Base-by-base conservation (phyloP, 2,113 vertebrate genomes). In the Coracopsis vasa region DNA sequence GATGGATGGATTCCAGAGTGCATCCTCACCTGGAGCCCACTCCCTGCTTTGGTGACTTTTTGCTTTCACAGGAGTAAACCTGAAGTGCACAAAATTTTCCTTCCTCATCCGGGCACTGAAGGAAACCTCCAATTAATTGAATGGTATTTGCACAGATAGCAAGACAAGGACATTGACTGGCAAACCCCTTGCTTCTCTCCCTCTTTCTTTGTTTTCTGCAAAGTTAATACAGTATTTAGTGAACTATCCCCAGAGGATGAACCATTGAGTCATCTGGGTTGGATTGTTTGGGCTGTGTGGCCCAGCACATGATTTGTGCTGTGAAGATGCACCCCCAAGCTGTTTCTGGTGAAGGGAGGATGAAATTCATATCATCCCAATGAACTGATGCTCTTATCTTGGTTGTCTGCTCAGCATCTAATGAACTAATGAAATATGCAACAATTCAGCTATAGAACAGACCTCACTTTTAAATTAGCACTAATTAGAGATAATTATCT, bases 401-500 rank as follows among this genome's bases (percentile, higher is more conserved):
- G 53, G 3, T 50, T 96, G 86, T 93, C 96, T 95, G 96, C 73
- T 91, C 94, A 69, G 88, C 86, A 96, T 97, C 95, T 95, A 94
- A 95, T 96, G 95, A 95, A 97, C 93, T 92, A 92, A 96, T 97
- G 93, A 97, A 97, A 97, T 96, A 96, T 96, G 96, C 96, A 97
- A 93, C 93, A 89, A 96, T 92, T 86, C 97, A 88, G 93, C 93
- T 93, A 80, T 62, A 95, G 95, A 97, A 92, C 80, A 96, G 93
- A 62, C 88, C 65, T 92, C 79, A 75, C 88, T 90, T 96, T 95
- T 94, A 97, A 97, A 97, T 97, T 96, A 97, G 96, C 88, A 96
- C 96, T 97, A 97, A 97, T 97, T 97, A 96, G 96, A 96, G 94
- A 97, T 97, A 97, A 97, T 96, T 96, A 97, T 97, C 96, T 96